Conservation (phyloP, 2,113 vertebrate species). For the Otolemur garnettii region DNA sequence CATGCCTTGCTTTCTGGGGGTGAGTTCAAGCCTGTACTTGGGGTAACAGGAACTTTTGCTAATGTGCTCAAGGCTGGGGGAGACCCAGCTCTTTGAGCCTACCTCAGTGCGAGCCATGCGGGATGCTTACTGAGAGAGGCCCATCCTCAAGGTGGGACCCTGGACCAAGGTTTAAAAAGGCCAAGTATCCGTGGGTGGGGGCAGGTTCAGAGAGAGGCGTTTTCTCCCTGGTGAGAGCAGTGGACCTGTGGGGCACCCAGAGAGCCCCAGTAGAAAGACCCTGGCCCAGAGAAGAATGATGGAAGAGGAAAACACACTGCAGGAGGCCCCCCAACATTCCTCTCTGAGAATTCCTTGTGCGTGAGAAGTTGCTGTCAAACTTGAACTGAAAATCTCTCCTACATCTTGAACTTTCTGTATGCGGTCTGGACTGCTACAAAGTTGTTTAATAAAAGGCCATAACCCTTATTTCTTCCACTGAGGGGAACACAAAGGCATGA, state of each 20-base stretch:
- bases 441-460: neutral
- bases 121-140: neutral
- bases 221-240: neutral
- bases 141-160: neutral
- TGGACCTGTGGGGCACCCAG: neutral
- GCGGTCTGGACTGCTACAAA: neutral
- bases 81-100: neutral
- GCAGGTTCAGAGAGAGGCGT: neutral
- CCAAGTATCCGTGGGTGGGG: neutral
- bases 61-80: neutral
- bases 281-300: neutral
- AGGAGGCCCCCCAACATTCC: neutral
- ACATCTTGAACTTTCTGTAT: neutral
- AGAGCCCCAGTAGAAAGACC: neutral
- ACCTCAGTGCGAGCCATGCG: neutral
- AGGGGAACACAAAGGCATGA: neutral
- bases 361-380: neutral
- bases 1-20: neutral
- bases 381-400: neutral
- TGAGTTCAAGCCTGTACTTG: slow-evolving; percentile 16
- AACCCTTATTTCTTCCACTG: neutral
- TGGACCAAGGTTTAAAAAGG: neutral
- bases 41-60: neutral
- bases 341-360: neutral
- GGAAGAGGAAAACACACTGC: neutral